phyloP scores from a whole-genome alignment of 1,140 invertebrate species.

The Hyles euphorbiae region DNA sequence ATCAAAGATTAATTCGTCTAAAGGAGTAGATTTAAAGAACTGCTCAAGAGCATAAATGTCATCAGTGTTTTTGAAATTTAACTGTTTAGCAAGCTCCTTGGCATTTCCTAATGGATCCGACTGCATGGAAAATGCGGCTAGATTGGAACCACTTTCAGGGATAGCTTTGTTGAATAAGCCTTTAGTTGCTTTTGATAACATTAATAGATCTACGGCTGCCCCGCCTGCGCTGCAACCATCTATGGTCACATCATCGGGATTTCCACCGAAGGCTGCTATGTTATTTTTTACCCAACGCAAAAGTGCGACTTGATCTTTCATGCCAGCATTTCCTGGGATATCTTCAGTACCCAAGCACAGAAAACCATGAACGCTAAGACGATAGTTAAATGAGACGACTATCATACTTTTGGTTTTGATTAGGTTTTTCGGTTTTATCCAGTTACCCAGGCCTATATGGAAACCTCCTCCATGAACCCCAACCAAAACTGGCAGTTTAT shows the following conservation, averaged over 20 bases:
- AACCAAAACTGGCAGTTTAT: constrained; percentile 49
- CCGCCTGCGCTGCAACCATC: constrained; percentile 28
- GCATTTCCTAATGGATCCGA: constrained; percentile 23
- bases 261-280: constrained; percentile 33
- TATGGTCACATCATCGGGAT: constrained; percentile 32
- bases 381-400: constrained; percentile 33
- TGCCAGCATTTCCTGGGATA: constrained; percentile 35
- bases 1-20: constrained; percentile 1
- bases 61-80: constrained; percentile 12
- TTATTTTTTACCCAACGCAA: constrained; percentile 31
- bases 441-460: constrained; percentile 22
- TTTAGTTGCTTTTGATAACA: constrained; percentile 23
- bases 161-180: constrained; percentile 34
- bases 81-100: constrained; percentile 14
- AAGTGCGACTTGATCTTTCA: constrained; percentile 36
- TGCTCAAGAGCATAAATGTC: constrained; percentile 24
- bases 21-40: constrained; percentile 15
- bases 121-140: constrained; percentile 20
- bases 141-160: constrained; percentile 24
- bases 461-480: constrained; percentile 39
- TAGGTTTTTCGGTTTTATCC: constrained; percentile 12
- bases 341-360: constrained; percentile 34
- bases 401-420: constrained; percentile 23
- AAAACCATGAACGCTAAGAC: constrained; percentile 31
- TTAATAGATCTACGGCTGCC: constrained; percentile 23